phyloP scores from a whole-genome alignment of 2,888 invertebrate genomes.

The Pristionchus fissidentatus region DNA sequence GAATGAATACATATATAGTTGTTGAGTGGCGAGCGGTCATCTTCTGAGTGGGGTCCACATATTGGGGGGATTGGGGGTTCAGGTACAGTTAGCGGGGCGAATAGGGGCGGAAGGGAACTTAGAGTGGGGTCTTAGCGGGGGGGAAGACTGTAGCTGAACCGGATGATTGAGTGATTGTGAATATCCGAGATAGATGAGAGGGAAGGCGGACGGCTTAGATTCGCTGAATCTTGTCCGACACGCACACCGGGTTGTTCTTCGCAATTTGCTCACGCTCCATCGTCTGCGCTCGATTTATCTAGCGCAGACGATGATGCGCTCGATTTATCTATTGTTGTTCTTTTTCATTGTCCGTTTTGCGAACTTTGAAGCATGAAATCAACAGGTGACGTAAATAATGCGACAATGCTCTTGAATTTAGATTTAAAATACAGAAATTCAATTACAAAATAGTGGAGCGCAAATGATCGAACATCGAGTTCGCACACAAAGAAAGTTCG shows the following conservation, averaged over 20 bases:
- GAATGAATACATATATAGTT: not conserved
- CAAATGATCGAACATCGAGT: too few species aligned
- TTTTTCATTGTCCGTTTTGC: too few species aligned
- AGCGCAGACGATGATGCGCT: too few species aligned
- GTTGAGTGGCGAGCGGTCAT: too few species aligned
- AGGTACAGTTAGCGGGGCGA: not conserved
- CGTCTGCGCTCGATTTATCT: too few species aligned
- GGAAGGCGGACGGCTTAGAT: constrained; percentile 58
- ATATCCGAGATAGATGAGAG: not conserved
- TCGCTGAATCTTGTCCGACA: constrained; percentile 94
- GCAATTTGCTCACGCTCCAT: constrained; percentile 85
- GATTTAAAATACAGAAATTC: too few species aligned
- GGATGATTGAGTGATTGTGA: constrained; percentile 33
- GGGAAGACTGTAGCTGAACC: not conserved
- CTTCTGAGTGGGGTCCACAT: not conserved
- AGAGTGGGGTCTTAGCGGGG: constrained; percentile 1
- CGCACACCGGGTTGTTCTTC: constrained; percentile 98
- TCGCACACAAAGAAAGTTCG: too few species aligned
- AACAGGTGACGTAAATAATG: too few species aligned
- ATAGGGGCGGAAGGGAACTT: not conserved
- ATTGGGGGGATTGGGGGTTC: not conserved
- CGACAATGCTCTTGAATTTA: too few species aligned
- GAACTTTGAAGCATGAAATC: too few species aligned
- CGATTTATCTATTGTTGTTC: too few species aligned
- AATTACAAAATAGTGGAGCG: too few species aligned